Percentiles rank a stretch among this genome's conserved stretches.
Conservation (phyloP, 2,113 vertebrate genomes). For the Elephas maximus region DNA sequence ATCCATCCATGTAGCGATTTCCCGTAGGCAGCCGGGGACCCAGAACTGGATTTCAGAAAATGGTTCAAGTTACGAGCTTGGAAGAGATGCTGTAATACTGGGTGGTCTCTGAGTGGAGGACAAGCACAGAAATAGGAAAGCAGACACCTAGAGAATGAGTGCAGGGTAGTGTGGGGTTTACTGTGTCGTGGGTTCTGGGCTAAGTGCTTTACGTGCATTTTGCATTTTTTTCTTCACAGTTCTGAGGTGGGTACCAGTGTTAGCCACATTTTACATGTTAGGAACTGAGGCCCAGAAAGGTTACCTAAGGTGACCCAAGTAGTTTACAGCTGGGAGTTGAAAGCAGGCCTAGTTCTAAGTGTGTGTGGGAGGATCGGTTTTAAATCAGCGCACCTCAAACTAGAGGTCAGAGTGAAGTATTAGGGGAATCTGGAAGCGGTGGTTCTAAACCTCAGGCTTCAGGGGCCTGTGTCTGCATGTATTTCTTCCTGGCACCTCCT, state of each 20-base stretch:
- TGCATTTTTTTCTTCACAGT: neutral
- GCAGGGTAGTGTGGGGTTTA: neutral
- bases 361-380: neutral
- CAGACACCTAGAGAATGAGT: neutral
- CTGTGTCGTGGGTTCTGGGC: neutral
- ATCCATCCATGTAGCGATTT: neutral
- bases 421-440: neutral
- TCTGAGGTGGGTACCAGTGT: neutral
- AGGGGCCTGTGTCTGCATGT: neutral
- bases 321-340: neutral
- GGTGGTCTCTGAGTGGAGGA: neutral
- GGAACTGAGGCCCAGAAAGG: neutral
- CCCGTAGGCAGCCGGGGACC: neutral
- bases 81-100: neutral
- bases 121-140: neutral
- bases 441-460: slow-evolving; percentile 6
- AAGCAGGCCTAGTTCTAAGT: neutral
- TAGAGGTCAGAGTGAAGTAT: neutral
- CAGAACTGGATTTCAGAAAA: slow-evolving; percentile 40
- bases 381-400: neutral
- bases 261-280: slow-evolving; percentile 1
- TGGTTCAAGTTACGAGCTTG: neutral
- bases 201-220: neutral
- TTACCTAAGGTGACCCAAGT: neutral
- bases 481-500: neutral